Evolutionary conservation across 1,140 invertebrate genomes (phyloP).

Genomic region (Stegodyphus dumicola): DNA sequence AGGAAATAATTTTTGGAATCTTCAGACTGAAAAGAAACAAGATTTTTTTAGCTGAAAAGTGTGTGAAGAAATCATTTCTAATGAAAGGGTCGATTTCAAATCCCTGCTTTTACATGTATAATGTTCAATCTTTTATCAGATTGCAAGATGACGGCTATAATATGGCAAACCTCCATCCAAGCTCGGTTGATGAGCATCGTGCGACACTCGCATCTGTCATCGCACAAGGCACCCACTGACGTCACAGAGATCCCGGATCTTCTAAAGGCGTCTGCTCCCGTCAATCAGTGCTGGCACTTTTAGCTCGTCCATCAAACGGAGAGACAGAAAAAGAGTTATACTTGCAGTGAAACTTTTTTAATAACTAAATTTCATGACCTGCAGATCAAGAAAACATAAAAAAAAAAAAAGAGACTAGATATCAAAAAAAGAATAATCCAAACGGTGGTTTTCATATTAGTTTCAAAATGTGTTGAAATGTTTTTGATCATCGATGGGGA

Average conservation of each 20-base stretch:
- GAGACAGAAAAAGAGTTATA: constrained; percentile 21
- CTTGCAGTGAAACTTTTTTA: background rate
- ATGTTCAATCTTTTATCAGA: too few species aligned
- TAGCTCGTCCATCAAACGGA: constrained; percentile 15
- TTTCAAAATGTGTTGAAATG: background rate
- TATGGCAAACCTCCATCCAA: background rate
- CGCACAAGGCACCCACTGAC: constrained; percentile 28
- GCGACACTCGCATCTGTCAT: background rate
- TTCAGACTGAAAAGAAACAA: too few species aligned
- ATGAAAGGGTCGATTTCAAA: too few species aligned
- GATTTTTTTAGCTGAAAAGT: too few species aligned
- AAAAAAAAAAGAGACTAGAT: background rate
- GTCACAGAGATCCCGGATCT: constrained; percentile 38
- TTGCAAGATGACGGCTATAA: too few species aligned
- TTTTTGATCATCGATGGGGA: too few species aligned
- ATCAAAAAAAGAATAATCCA: background rate
- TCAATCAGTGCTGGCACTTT: constrained; percentile 15
- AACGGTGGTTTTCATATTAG: background rate
- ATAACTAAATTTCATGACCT: constrained; percentile 9
- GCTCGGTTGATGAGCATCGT: background rate
- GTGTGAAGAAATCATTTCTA: too few species aligned
- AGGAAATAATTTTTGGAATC: too few species aligned
- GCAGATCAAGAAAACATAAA: constrained; percentile 1
- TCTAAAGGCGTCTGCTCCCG: constrained; percentile 10
- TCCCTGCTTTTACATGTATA: too few species aligned